Percentiles rank a stretch among this genome's conserved stretches.
Evolutionary conservation across 2,797 vertebrate species (phyloP).

Genomic region (Aselliscus stoliczkanus): DNA sequence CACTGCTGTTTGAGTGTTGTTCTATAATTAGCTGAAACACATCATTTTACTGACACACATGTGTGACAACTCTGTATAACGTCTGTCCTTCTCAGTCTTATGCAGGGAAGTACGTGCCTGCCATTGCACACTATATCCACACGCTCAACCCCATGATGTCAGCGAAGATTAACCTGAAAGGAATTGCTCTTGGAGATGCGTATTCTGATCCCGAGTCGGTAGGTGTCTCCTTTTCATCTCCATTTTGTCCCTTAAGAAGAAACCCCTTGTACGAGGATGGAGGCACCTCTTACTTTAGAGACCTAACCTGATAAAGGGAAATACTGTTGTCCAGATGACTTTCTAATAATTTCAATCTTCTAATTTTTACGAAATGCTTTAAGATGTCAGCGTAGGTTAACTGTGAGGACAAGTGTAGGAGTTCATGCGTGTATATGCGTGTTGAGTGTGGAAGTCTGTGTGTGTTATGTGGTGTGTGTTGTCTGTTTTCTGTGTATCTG

Average conservation of each 20-base stretch:
- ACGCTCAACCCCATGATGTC: conserved; percentile 83
- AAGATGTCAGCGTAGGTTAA: not conserved
- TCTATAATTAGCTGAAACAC: not conserved
- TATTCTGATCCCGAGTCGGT: conserved; percentile 90
- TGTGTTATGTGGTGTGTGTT: not conserved
- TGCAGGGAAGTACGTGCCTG: conserved; percentile 88
- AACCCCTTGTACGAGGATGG: conserved; percentile 27
- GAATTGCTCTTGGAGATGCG: conserved; percentile 86
- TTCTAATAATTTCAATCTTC: conserved; percentile 56
- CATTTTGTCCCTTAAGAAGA: not conserved
- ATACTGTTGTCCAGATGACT: conserved; percentile 35
- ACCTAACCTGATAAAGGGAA: conserved; percentile 45
- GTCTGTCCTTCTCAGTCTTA: conserved; percentile 80
- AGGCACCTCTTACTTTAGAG: conserved; percentile 44
- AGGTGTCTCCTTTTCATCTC: conserved; percentile 60
- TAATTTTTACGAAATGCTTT: conserved; percentile 61
- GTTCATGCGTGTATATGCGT: not conserved
- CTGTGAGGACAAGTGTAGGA: not conserved
- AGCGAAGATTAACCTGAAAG: conserved; percentile 87
- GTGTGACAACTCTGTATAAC: not conserved
- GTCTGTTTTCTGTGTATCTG: not conserved
- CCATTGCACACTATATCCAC: conserved; percentile 88
- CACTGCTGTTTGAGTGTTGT: not conserved
- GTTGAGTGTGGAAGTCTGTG: not conserved
- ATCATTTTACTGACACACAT: rapidly evolving